These are phyloP conservation scores for Elaphurus davidianus DNA, from an alignment of 2,113 vertebrate species.

Conservation along the genomic window DNA sequence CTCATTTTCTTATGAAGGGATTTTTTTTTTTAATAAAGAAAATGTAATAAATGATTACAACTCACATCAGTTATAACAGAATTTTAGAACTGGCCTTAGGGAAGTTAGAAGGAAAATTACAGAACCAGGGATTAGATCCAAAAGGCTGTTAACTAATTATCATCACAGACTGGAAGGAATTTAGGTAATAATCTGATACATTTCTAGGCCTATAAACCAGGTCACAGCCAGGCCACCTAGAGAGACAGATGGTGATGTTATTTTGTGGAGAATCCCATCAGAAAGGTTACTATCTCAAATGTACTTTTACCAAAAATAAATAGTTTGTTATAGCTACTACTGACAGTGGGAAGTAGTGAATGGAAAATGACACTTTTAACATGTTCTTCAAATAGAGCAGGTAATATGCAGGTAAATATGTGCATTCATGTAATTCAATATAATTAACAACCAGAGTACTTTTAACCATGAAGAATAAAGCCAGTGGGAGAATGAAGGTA, in stretches of 20 bases:
- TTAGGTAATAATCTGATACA: background rate
- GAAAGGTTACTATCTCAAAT: background rate
- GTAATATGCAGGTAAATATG: background rate
- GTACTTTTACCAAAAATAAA: background rate
- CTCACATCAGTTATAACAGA: background rate
- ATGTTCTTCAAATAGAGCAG: background rate
- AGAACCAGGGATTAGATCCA: background rate
- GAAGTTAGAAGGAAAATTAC: background rate
- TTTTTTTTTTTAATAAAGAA: conserved; percentile 18
- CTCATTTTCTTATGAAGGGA: background rate
- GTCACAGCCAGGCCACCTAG: background rate
- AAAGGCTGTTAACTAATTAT: background rate
- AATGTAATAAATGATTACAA: conserved; percentile 20
- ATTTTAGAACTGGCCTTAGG: background rate
- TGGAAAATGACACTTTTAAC: background rate
- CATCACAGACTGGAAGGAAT: background rate
- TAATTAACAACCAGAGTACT: conserved; percentile 47
- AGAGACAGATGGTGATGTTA: background rate
- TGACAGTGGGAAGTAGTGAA: background rate
- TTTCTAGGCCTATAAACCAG: background rate
- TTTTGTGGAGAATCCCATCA: background rate
- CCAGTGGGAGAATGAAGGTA: background rate
- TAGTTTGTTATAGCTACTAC: background rate
- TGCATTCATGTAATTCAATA: background rate
- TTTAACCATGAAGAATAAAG: conserved; percentile 31